Conservation (phyloP, 2,113 vertebrate genomes). For the Orcinus orca region DNA sequence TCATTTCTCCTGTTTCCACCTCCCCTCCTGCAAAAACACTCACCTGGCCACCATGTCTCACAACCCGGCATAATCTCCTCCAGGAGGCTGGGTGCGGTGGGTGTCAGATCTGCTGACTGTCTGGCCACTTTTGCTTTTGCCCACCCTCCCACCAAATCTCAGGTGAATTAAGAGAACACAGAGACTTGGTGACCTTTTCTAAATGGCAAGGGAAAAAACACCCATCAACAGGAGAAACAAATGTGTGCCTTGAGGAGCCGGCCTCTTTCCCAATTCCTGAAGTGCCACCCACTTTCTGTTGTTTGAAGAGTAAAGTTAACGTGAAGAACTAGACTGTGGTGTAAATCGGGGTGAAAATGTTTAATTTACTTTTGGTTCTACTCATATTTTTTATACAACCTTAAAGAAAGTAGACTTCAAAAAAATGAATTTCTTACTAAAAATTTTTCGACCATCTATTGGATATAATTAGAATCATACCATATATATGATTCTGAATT, state of each 20-base stretch:
- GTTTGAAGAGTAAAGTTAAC: background rate
- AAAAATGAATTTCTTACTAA: background rate
- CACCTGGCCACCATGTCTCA: background rate
- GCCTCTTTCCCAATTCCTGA: background rate
- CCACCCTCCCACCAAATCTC: background rate
- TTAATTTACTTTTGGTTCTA: background rate
- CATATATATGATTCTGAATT: background rate
- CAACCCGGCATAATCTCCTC: background rate
- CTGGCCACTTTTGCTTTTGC: background rate
- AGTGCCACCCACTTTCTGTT: background rate
- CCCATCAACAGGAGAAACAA: background rate
- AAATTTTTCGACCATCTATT: background rate
- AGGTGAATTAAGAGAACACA: background rate
- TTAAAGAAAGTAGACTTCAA: background rate
- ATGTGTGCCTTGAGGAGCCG: background rate
- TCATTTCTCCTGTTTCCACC: background rate
- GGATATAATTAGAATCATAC: background rate
- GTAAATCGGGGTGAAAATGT: background rate
- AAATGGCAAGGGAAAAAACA: background rate
- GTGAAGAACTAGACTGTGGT: background rate
- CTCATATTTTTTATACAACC: background rate
- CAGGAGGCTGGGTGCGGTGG: background rate
- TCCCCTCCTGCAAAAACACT: background rate
- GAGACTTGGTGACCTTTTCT: background rate
- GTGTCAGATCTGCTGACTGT: background rate